These are phyloP conservation scores for Neofelis nebulosa DNA, from an alignment of 2,113 vertebrate genomes.

Conservation along the genomic window DNA sequence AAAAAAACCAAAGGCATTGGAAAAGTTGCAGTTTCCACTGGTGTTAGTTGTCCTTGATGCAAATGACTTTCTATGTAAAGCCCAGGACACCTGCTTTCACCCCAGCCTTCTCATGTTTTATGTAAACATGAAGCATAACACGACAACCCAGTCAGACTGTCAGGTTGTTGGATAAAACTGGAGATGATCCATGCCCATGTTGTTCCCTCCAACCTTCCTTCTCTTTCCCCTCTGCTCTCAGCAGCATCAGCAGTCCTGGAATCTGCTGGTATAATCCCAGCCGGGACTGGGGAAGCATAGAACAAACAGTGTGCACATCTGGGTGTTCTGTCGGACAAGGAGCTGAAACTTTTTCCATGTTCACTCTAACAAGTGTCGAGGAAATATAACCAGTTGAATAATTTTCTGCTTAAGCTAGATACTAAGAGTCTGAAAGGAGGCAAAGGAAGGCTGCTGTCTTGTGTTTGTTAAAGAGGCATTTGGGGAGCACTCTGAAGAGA, in stretches of 20 bases:
- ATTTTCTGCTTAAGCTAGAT: background rate
- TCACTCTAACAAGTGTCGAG: background rate
- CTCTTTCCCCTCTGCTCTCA: background rate
- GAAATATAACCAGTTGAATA: background rate
- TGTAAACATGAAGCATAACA: background rate
- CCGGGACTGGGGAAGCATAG: too few species aligned
- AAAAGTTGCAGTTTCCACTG: background rate
- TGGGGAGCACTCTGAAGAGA: background rate
- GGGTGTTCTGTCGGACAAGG: background rate
- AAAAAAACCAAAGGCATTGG: background rate
- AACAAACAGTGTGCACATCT: background rate
- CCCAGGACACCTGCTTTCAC: background rate
- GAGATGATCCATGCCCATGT: background rate
- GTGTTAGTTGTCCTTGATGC: background rate
- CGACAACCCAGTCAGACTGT: background rate
- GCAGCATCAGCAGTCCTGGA: background rate
- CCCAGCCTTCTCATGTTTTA: background rate
- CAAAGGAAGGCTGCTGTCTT: background rate
- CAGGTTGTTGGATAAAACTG: background rate
- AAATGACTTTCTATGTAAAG: background rate
- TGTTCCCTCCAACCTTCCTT: background rate
- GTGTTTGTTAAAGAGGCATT: background rate
- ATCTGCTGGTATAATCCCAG: background rate
- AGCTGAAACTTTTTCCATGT: background rate
- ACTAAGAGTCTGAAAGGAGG: background rate